Conservation (phyloP, 2,113 vertebrate species). For the Phodopus roborovskii region DNA sequence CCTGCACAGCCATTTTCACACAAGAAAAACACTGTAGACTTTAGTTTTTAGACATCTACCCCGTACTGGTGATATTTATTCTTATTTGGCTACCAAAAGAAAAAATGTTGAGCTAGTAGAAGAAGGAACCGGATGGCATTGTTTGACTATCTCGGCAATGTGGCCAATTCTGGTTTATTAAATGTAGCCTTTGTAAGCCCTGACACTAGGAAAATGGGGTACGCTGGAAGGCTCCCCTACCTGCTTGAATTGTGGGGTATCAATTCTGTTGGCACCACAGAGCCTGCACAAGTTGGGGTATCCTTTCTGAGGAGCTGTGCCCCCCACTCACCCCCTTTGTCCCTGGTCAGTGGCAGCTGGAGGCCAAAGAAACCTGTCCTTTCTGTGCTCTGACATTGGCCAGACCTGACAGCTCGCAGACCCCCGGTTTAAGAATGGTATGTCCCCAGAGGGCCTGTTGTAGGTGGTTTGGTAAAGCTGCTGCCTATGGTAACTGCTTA, state of each 20-base stretch:
- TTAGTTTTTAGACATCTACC: conserved; percentile 90
- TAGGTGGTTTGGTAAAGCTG: not conserved
- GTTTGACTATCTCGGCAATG: conserved; percentile 37
- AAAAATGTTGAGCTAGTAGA: conserved; percentile 56
- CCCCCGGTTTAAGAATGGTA: not conserved
- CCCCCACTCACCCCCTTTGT: not conserved
- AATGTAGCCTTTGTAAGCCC: conserved; percentile 21
- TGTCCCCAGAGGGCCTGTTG: not conserved
- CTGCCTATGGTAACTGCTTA: not conserved
- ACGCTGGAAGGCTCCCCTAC: conserved; percentile 40
- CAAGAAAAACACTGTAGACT: conserved; percentile 83
- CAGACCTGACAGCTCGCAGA: not conserved
- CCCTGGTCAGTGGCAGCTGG: not conserved
- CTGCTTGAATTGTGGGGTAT: not conserved
- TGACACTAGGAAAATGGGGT: not conserved
- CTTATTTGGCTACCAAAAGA: conserved; percentile 81
- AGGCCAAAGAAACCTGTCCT: not conserved
- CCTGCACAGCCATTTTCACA: conserved; percentile 82
- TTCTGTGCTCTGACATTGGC: not conserved
- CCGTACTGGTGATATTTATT: conserved; percentile 90
- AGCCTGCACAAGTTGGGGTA: not conserved
- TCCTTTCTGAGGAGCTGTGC: not conserved
- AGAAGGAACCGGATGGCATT: conserved; percentile 22
- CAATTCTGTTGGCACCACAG: not conserved
- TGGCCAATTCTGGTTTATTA: conserved; percentile 45